Evolutionary conservation across 35 echinoderm and acorn worm species (phyloP).

Genomic region (Heliocidaris tuberculata): DNA sequence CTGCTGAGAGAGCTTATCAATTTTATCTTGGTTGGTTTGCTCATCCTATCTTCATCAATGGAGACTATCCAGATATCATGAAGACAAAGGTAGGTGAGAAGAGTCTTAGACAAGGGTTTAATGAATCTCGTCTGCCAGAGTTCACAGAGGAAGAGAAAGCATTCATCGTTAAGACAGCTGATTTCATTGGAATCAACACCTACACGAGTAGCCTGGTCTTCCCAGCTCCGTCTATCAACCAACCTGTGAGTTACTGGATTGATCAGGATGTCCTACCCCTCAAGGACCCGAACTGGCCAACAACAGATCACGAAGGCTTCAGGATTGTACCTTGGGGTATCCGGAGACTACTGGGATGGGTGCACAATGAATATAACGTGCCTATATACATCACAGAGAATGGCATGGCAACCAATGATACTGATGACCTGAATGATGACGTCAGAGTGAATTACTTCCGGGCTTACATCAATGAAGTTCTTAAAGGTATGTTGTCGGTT

Average conservation of each 20-base stretch:
- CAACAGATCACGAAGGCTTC: conserved; percentile 61
- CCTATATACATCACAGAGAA: conserved; percentile 94
- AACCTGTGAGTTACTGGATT: conserved; percentile 59
- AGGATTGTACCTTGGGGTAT: conserved; percentile 89
- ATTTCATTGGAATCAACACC: conserved; percentile 80
- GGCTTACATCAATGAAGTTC: conserved; percentile 89
- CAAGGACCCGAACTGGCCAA: conserved; percentile 69
- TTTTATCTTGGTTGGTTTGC: conserved; percentile 89
- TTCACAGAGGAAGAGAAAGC: conserved; percentile 74
- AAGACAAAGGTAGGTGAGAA: conserved; percentile 65
- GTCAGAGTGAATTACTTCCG: conserved; percentile 69
- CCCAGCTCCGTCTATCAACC: not conserved
- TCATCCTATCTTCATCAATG: conserved; percentile 73
- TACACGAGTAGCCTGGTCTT: conserved; percentile 66
- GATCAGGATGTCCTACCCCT: conserved; percentile 56
- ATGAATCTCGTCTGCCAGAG: conserved; percentile 73
- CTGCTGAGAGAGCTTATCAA: conserved; percentile 67
- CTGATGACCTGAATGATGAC: conserved; percentile 72
- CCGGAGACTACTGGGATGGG: conserved; percentile 74
- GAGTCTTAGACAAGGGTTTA: conserved; percentile 50
- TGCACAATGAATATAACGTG: conserved; percentile 70
- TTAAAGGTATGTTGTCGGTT: conserved; percentile 61
- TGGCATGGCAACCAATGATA: conserved; percentile 73
- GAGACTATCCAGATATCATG: conserved; percentile 92
- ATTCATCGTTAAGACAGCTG: conserved; percentile 49